phyloP scores from a whole-genome alignment of 37 sponge, comb jelly and placozoan species.

The Mnemiopsis leidyi region DNA sequence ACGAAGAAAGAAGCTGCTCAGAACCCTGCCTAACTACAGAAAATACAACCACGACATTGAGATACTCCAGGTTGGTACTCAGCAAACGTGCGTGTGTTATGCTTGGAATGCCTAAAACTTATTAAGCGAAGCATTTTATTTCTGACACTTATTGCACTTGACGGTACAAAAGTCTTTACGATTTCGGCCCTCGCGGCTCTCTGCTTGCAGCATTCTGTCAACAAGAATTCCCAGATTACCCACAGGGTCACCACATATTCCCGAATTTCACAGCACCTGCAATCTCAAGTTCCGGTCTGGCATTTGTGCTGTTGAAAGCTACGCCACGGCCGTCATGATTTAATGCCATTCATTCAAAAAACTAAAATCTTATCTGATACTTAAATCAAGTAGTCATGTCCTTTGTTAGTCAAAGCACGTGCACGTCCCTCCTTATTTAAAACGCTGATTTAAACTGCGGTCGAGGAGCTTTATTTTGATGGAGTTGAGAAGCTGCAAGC shows the following conservation, averaged over 20 bases:
- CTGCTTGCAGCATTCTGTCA: neutral
- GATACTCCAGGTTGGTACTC: neutral
- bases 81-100: neutral
- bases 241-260: neutral
- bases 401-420: neutral
- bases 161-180: neutral
- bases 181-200: neutral
- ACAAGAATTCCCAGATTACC: neutral
- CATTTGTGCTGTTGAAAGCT: neutral
- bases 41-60: neutral
- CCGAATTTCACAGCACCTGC: neutral
- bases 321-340: neutral
- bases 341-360: neutral
- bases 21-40: conserved; percentile 23
- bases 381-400: neutral
- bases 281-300: neutral
- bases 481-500: neutral
- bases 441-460: neutral
- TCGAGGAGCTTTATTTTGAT: neutral
- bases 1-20: neutral
- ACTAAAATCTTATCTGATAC: neutral
- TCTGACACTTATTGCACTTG: neutral
- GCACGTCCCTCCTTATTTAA: neutral
- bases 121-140: neutral
- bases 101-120: neutral